A percentile compares a stretch with the other conserved stretches of the same genome.
These are phyloP conservation scores for Diabrotica virgifera DNA, from an alignment of 1,140 invertebrate species.

Conservation along the genomic window DNA sequence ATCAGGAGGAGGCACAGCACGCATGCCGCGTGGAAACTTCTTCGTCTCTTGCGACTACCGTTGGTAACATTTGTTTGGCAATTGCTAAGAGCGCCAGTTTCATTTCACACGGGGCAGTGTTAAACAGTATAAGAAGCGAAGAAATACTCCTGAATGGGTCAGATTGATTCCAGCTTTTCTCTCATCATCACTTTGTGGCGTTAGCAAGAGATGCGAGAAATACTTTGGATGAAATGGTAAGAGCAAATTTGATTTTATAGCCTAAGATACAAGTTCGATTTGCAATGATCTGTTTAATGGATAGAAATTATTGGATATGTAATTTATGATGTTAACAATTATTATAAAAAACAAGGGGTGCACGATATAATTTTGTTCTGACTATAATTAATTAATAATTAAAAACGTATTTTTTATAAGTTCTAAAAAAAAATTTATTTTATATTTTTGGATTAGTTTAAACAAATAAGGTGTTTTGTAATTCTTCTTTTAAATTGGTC, in stretches of 20 bases:
- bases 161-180: constrained; percentile 55
- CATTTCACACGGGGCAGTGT: not conserved
- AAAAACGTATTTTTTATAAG: too few relatives aligned
- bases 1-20: constrained; percentile 9
- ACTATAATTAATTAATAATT: too few relatives aligned
- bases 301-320: too few relatives aligned
- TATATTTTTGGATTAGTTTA: too few relatives aligned
- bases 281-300: too few relatives aligned
- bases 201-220: constrained; percentile 35
- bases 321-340: too few relatives aligned
- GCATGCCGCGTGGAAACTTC: constrained; percentile 25
- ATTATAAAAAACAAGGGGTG: too few relatives aligned
- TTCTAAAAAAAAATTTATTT: too few relatives aligned
- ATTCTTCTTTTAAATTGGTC: too few relatives aligned
- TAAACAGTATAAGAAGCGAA: constrained; percentile 17
- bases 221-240: constrained; percentile 21
- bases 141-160: constrained; percentile 47
- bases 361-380: too few relatives aligned
- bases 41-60: not conserved
- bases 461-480: too few relatives aligned
- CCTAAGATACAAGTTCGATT: too few relatives aligned
- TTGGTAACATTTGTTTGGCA: constrained; percentile 6
- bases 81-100: constrained; percentile 6
- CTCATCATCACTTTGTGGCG: constrained; percentile 55
- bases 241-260: not conserved